These are phyloP conservation scores for Himalopsyche anomala DNA, from an alignment of 2,888 invertebrate genomes.

Conservation along the genomic window DNA sequence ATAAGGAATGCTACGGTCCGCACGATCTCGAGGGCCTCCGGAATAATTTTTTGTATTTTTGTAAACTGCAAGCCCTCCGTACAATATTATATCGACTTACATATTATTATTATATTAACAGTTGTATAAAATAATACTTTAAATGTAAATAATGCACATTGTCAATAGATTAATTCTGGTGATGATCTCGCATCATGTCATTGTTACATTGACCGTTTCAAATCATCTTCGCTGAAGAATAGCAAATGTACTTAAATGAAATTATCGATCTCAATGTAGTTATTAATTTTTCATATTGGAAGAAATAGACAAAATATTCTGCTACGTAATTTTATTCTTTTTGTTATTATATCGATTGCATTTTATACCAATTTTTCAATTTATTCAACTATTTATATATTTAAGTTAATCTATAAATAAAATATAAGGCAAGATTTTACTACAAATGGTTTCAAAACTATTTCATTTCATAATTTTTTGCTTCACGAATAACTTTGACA, in stretches of 20 bases:
- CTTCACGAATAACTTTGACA: not conserved
- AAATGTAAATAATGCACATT: constrained; percentile 63
- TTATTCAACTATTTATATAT: too few species aligned
- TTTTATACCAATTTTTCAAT: too few species aligned
- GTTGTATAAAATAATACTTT: constrained; percentile 64
- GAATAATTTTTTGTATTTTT: constrained; percentile 66
- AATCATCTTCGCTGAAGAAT: not conserved
- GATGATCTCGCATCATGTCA: constrained; percentile 40
- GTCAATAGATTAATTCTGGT: constrained; percentile 51
- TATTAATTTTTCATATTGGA: not conserved
- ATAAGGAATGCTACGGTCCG: constrained; percentile 60
- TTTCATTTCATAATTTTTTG: too few species aligned
- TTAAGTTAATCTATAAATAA: too few species aligned
- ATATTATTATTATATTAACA: constrained; percentile 65
- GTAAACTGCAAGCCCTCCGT: constrained; percentile 66
- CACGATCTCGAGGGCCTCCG: constrained; percentile 56
- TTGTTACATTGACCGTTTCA: not conserved
- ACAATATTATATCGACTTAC: constrained; percentile 65
- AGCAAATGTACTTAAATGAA: constrained; percentile 15
- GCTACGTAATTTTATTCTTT: too few species aligned
- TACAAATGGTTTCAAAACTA: too few species aligned
- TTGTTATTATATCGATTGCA: too few species aligned
- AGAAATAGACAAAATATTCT: too few species aligned
- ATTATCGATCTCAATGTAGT: constrained; percentile 23
- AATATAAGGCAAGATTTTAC: too few species aligned